Base-by-base conservation (phyloP, 92 coral and sea anemone genomes). In the Blastomussa wellsi region DNA sequence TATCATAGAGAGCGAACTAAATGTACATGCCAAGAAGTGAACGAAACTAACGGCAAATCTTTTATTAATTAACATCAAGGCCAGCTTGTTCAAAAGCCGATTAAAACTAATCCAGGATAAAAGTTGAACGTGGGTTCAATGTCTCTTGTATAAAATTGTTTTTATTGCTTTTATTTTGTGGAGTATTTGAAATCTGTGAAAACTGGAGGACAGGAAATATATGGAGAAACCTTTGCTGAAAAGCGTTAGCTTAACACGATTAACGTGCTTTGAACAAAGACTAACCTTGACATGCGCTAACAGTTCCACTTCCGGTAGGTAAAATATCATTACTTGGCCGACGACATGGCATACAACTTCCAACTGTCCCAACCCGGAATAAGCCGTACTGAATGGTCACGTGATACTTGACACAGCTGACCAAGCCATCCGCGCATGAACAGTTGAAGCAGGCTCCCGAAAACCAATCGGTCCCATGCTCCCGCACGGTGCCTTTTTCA, bases 391-490 rank as follows among this genome's bases (percentile, higher is more conserved):
- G 42, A 69, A 84, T 42, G 4, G 81, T 19, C 69, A 88, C 86
- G 77, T 78, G 79, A 64, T 82, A 79, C 55, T 88, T 84, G 15
- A 52, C 38, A 36, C 91, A 88, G 41, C 73, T 74, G 29, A 88
- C 35, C 38, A 62, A 38, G 36, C 91, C 88, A 17, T 77, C 84
- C 4, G 15, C 53, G 78, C 87, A 88, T 29, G 91, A 65, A 70
- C 91, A 88, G 66, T 88, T 88, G n/a, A 84, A 67, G 62, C 91
- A 88, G 69, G 81, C 71, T 33, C 83, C 77, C 5, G 86, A 48
- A 42, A 82, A 82, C 91, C 91, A 88, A 26, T 74, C 24, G 52
- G 55, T 82, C 20, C 91, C 84, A 76, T 82, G 84, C 28, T 79
- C 47, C 47, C 84, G 66, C 52, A 77, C 84, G 24, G 38, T 37